These are phyloP conservation scores for Gorsachius goisagi DNA, from an alignment of 2,113 vertebrate genomes.

Conservation along the genomic window DNA sequence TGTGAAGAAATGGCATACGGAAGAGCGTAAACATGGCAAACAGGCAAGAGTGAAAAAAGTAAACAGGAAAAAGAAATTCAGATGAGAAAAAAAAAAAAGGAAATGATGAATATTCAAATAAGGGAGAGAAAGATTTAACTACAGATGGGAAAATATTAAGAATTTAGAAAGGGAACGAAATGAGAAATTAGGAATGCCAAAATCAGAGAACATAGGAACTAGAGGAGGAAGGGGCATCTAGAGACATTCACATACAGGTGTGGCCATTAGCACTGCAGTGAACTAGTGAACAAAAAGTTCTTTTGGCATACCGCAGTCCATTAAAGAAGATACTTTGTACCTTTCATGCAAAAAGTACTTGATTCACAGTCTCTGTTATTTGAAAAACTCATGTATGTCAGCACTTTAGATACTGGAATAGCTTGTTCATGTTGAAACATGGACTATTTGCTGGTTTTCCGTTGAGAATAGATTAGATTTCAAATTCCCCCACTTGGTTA, in stretches of 20 bases:
- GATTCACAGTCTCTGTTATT: neutral
- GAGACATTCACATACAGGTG: neutral
- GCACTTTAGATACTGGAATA: conserved; percentile 18
- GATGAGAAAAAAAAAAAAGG: neutral
- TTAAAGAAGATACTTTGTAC: neutral
- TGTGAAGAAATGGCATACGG: neutral
- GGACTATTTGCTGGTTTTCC: conserved; percentile 21
- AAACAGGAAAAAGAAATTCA: neutral
- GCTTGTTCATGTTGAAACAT: conserved; percentile 12
- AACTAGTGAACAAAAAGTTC: neutral
- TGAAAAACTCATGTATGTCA: neutral
- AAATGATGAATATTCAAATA: neutral
- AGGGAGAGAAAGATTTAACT: neutral
- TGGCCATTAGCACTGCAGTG: neutral
- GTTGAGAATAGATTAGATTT: conserved; percentile 61
- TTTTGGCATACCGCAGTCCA: neutral
- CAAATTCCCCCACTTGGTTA: conserved; percentile 48
- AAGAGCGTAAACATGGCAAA: neutral
- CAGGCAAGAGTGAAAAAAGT: neutral
- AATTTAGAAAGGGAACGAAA: neutral
- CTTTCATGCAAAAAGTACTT: neutral
- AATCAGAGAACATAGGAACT: neutral
- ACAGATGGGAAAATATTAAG: neutral
- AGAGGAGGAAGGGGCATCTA: neutral
- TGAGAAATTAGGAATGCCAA: neutral